phyloP scores from a whole-genome alignment of 2,888 invertebrate genomes.

The Eudasyphora cyanicolor region DNA sequence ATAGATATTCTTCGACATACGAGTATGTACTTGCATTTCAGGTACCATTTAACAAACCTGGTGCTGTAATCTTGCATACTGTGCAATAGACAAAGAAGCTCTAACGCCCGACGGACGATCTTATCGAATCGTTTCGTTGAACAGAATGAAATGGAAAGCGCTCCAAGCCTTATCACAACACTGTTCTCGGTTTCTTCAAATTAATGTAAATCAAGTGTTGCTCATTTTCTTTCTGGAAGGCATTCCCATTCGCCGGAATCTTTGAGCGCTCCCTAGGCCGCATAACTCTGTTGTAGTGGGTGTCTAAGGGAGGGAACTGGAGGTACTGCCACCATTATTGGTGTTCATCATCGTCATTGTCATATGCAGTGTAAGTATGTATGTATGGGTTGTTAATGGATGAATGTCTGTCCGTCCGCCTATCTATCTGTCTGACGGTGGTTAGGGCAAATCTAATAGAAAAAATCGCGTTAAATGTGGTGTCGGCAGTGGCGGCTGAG shows the following conservation, averaged over 20 bases:
- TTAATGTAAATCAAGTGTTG: conserved; percentile 53
- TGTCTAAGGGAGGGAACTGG: neutral
- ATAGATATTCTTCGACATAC: too few relatives aligned
- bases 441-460: conserved; percentile 17
- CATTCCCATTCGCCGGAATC: neutral
- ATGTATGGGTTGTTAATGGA: conserved; percentile 8
- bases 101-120: conserved; percentile 36
- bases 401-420: neutral
- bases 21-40: too few relatives aligned
- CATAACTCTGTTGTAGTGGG: neutral
- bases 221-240: conserved; percentile 26
- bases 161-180: conserved; percentile 41
- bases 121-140: conserved; percentile 60
- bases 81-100: conserved; percentile 30
- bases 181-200: conserved; percentile 15
- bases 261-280: neutral
- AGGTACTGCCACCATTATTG: conserved; percentile 1
- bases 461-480: conserved; percentile 31
- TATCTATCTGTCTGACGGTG: neutral
- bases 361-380: conserved; percentile 6
- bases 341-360: conserved; percentile 16
- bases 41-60: neutral
- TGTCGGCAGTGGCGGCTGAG: conserved; percentile 26
- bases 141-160: conserved; percentile 28
- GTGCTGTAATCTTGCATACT: neutral